Evolutionary conservation across 1,140 invertebrate species (phyloP).

Genomic region (Musca domestica): DNA sequence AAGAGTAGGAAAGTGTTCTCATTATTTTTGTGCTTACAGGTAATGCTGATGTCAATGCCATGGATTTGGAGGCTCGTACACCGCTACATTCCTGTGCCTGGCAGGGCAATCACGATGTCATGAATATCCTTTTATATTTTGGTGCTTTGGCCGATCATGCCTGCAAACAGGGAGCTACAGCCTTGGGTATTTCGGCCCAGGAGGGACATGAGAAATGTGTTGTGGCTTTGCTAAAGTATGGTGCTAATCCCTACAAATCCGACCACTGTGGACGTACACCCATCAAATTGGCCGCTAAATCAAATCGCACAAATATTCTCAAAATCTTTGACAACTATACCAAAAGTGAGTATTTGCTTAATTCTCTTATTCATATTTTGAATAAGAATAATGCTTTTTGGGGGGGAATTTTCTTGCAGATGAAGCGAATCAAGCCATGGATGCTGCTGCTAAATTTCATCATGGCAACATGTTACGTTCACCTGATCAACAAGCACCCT

Average conservation of each 20-base stretch:
- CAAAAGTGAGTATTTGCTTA: constrained; percentile 43
- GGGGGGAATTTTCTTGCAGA: constrained; percentile 27
- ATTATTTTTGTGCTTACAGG: constrained; percentile 51
- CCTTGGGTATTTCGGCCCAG: constrained; percentile 79
- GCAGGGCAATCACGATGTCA: constrained; percentile 86
- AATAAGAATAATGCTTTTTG: not conserved
- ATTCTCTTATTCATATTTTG: too few relatives aligned
- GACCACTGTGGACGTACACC: constrained; percentile 80
- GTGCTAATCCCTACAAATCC: constrained; percentile 88
- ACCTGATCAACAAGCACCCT: constrained; percentile 50
- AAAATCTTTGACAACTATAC: constrained; percentile 53
- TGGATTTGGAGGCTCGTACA: constrained; percentile 85
- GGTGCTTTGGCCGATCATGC: constrained; percentile 83
- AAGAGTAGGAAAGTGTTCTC: too few relatives aligned
- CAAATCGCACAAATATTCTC: constrained; percentile 54
- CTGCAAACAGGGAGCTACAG: constrained; percentile 92
- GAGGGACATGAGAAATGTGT: constrained; percentile 93
- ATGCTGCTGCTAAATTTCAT: constrained; percentile 48
- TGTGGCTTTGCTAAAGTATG: constrained; percentile 77
- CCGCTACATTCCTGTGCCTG: constrained; percentile 92
- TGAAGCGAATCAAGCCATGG: constrained; percentile 51
- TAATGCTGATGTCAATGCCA: constrained; percentile 80
- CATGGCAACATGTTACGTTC: constrained; percentile 50
- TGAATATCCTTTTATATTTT: constrained; percentile 75
- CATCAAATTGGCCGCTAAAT: constrained; percentile 60